Conservation (phyloP, 1,140 invertebrate species). For the Formica exsecta region DNA sequence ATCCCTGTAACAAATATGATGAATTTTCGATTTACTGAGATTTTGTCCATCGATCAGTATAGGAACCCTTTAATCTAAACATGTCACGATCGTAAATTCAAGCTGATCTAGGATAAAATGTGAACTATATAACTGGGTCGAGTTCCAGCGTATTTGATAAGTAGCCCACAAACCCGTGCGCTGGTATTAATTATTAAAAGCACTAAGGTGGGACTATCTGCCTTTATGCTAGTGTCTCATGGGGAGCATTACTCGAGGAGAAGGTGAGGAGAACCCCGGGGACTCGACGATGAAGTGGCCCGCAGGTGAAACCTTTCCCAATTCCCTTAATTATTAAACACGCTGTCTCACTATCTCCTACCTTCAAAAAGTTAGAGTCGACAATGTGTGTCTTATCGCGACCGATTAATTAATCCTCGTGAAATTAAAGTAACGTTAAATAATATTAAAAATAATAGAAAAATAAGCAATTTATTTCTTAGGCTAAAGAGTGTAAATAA, state of each 20-base stretch:
- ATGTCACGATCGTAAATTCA: slow-evolving; percentile 35
- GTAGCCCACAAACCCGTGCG: slow-evolving; percentile 49
- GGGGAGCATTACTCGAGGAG: slow-evolving; percentile 50
- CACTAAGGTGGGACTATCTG: slow-evolving; percentile 61
- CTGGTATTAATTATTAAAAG: slow-evolving; percentile 62
- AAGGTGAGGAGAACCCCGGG: slow-evolving; percentile 51
- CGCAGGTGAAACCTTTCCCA: slow-evolving; percentile 61
- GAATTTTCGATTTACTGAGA: slow-evolving; percentile 4
- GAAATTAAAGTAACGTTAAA: not conserved
- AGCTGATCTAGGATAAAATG: slow-evolving; percentile 32
- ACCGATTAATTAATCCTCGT: slow-evolving; percentile 9
- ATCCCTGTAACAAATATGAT: not conserved
- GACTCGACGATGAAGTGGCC: slow-evolving; percentile 61
- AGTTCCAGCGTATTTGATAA: slow-evolving; percentile 60
- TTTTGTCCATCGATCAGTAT: not conserved
- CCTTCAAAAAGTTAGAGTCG: slow-evolving; percentile 30
- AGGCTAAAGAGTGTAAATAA: not conserved
- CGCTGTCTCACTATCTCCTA: slow-evolving; percentile 32
- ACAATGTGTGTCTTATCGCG: slow-evolving; percentile 13
- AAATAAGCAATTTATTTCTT: not conserved
- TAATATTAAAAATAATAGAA: not conserved
- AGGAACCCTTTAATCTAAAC: slow-evolving; percentile 37
- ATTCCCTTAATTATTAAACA: slow-evolving; percentile 61
- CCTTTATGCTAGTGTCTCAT: slow-evolving; percentile 58
- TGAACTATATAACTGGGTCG: slow-evolving; percentile 48